phyloP scores from a whole-genome alignment of 2,797 vertebrate species.

The Garrulus glandarius region DNA sequence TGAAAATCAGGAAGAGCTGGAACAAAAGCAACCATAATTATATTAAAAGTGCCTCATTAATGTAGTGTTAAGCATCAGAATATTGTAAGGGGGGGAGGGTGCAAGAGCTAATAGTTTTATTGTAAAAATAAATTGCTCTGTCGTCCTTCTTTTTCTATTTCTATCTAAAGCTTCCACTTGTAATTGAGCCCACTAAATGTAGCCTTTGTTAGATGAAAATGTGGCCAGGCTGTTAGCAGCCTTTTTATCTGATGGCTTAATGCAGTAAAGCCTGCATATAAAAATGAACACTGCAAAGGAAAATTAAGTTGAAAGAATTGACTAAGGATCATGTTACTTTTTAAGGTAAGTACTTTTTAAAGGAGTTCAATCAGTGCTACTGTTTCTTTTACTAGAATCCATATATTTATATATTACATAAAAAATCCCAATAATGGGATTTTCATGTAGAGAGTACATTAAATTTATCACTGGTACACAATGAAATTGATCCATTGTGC shows the following conservation, averaged over 20 bases:
- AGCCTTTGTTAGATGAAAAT: slow-evolving; percentile 50
- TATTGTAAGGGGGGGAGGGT: slow-evolving; percentile 13
- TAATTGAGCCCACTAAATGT: slow-evolving; percentile 48
- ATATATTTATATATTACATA: neutral
- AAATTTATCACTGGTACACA: neutral
- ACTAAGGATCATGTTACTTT: neutral
- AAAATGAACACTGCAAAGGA: neutral
- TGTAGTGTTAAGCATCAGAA: slow-evolving; percentile 3
- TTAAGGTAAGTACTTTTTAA: neutral
- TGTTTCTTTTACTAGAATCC: neutral
- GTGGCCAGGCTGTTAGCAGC: neutral
- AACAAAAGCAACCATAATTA: slow-evolving; percentile 40
- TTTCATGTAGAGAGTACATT: neutral
- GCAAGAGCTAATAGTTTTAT: slow-evolving; percentile 53
- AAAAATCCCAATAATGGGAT: neutral
- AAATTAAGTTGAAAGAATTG: slow-evolving; percentile 32
- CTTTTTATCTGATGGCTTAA: slow-evolving; percentile 29
- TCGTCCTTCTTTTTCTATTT: neutral
- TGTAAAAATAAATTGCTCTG: slow-evolving; percentile 56
- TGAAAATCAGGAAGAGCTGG: slow-evolving; percentile 2
- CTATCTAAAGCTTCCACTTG: slow-evolving; percentile 2
- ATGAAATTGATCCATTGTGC: neutral
- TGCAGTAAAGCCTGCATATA: neutral
- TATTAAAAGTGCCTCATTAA: slow-evolving; percentile 37
- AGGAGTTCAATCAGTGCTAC: neutral